These are phyloP conservation scores for Pholis gunnellus DNA, from an alignment of 2,113 vertebrate species.

Conservation along the genomic window DNA sequence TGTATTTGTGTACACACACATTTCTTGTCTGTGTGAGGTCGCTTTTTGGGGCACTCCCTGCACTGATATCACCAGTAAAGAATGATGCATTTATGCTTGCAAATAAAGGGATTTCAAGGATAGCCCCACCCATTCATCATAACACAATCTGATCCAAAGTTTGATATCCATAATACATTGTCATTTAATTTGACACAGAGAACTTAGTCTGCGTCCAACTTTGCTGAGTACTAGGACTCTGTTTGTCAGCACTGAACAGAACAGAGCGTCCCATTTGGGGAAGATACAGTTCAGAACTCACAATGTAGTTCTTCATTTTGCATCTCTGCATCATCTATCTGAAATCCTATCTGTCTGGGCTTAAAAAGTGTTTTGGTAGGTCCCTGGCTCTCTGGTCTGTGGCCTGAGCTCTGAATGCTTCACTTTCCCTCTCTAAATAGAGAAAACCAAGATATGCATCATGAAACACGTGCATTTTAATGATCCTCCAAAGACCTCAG, in stretches of 20 bases:
- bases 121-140: conserved; percentile 61
- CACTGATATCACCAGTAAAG: conserved; percentile 72
- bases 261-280: not conserved
- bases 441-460: conserved; percentile 50
- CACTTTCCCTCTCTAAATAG: conserved; percentile 5
- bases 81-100: conserved; percentile 66
- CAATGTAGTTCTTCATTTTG: conserved; percentile 1
- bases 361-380: not conserved
- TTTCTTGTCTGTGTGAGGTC: conserved; percentile 66
- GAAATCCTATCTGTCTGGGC: not conserved
- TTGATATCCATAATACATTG: conserved; percentile 38
- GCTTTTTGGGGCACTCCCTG: conserved; percentile 49
- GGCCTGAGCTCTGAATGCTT: conserved; percentile 1
- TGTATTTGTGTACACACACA: conserved; percentile 20
- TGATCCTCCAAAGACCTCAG: conserved; percentile 31
- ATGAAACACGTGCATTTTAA: conserved; percentile 45
- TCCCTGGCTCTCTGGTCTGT: conserved; percentile 17
- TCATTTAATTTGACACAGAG: conserved; percentile 33
- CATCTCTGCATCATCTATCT: conserved; percentile 13
- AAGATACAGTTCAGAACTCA: conserved; percentile 16
- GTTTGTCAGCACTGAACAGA: conserved; percentile 18
- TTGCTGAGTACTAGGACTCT: not conserved
- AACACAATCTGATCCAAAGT: conserved; percentile 42
- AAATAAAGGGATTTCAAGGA: conserved; percentile 54
- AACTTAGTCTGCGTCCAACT: conserved; percentile 16